phyloP scores from a whole-genome alignment of 2,797 vertebrate species.

The Malurus splendens region DNA sequence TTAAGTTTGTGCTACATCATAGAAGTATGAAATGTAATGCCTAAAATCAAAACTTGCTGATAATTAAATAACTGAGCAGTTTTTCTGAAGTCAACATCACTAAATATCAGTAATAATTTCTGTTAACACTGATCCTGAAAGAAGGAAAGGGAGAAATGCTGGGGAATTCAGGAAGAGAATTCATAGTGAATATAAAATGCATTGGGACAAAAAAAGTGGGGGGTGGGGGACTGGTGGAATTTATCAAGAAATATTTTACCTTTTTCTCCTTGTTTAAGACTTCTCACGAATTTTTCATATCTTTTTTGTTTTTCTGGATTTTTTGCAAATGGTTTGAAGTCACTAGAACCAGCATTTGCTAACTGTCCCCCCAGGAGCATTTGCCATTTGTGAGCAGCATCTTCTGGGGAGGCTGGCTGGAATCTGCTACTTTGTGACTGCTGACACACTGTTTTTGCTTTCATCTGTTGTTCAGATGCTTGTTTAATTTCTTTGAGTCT shows the following conservation, averaged over 20 bases:
- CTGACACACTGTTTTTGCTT: constrained; percentile 59
- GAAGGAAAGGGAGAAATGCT: neutral
- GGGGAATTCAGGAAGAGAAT: neutral
- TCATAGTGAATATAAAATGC: neutral
- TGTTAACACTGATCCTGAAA: neutral
- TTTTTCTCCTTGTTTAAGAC: constrained; percentile 78
- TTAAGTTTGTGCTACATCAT: neutral
- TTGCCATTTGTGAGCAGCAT: constrained; percentile 51
- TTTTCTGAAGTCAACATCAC: neutral
- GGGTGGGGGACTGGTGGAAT: rapidly evolving
- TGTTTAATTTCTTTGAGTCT: constrained; percentile 76
- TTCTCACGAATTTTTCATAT: constrained; percentile 83
- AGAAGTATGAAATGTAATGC: neutral
- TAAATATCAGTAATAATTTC: neutral
- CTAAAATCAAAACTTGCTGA: neutral
- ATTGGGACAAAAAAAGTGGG: rapidly evolving
- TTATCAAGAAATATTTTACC: constrained; percentile 63
- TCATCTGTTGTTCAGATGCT: constrained; percentile 59
- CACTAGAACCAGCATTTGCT: constrained; percentile 51
- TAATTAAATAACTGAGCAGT: neutral
- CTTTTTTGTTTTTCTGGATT: constrained; percentile 88
- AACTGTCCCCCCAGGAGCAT: neutral
- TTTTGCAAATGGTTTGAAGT: constrained; percentile 87
- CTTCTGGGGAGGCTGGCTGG: constrained; percentile 2
- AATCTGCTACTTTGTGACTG: constrained; percentile 26